Evolutionary conservation across 2,797 vertebrate species (phyloP).

Genomic region (Spinus olivaceus): DNA sequence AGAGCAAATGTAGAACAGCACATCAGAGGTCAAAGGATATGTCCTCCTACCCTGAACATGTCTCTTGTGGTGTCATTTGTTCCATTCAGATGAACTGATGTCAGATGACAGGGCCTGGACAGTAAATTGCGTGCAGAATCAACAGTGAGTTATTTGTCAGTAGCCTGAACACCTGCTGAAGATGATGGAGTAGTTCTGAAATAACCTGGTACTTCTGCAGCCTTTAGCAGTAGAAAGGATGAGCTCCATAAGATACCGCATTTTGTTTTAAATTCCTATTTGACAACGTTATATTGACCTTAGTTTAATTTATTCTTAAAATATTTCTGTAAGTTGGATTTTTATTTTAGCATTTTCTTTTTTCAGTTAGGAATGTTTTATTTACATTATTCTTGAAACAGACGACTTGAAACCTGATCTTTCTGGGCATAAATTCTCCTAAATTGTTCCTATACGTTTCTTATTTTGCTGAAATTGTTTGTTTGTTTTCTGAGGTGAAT

Average conservation of each 20-base stretch:
- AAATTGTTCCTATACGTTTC: neutral
- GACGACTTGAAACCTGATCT: neutral
- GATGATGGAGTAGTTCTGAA: slow-evolving; percentile 16
- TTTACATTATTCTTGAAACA: neutral
- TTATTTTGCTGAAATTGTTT: neutral
- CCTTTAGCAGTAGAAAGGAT: neutral
- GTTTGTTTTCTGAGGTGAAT: neutral
- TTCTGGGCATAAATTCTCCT: neutral
- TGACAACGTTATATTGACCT: neutral
- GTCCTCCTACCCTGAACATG: neutral
- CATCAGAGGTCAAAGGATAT: neutral
- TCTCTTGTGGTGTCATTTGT: neutral
- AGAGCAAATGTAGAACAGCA: neutral
- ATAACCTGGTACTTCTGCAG: neutral
- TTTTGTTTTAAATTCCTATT: neutral
- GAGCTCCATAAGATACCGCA: neutral
- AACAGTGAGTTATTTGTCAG: slow-evolving; percentile 13
- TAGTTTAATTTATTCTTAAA: neutral
- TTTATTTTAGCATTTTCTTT: neutral
- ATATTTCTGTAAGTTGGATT: neutral
- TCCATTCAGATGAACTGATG: neutral
- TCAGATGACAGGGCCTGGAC: neutral
- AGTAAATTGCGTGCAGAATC: neutral
- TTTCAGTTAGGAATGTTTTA: neutral
- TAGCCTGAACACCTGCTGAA: neutral